Percentiles rank a stretch among this genome's conserved stretches.
Conservation (phyloP, 2,797 vertebrate species). For the Hypotaenidia okinawae region DNA sequence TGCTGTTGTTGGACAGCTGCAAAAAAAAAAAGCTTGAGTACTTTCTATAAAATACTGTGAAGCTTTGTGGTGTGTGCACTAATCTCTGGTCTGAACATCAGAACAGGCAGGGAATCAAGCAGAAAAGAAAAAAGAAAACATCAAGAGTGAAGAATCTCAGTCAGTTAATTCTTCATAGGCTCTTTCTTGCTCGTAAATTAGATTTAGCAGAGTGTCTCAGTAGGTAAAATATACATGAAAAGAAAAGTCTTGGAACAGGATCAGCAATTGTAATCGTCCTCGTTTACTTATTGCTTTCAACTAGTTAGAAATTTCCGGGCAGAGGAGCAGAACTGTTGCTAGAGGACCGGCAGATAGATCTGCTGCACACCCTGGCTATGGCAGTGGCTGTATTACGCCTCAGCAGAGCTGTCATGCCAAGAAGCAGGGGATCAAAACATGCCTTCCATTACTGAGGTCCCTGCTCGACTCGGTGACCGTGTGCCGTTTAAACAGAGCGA, state of each 20-base stretch:
- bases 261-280: neutral
- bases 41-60: neutral
- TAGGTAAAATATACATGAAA: conserved; percentile 35
- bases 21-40: neutral
- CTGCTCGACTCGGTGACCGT: neutral
- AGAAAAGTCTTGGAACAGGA: neutral
- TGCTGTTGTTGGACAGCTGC: neutral
- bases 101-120: neutral
- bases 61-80: neutral
- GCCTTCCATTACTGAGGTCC: neutral
- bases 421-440: neutral
- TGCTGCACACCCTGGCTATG: neutral
- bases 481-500: neutral
- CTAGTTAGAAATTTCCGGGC: neutral
- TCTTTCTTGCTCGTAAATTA: neutral
- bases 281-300: neutral
- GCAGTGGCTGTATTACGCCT: neutral
- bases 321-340: fast-evolving
- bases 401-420: neutral
- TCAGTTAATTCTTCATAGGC: neutral
- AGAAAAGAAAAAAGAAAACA: neutral
- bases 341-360: neutral
- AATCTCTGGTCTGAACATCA: neutral
- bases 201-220: neutral
- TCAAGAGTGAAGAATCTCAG: neutral